A percentile compares a stretch with the other conserved stretches of the same genome.
These are phyloP conservation scores for Camponotus vicinus DNA, from an alignment of 1,140 invertebrate genomes.

Conservation along the genomic window DNA sequence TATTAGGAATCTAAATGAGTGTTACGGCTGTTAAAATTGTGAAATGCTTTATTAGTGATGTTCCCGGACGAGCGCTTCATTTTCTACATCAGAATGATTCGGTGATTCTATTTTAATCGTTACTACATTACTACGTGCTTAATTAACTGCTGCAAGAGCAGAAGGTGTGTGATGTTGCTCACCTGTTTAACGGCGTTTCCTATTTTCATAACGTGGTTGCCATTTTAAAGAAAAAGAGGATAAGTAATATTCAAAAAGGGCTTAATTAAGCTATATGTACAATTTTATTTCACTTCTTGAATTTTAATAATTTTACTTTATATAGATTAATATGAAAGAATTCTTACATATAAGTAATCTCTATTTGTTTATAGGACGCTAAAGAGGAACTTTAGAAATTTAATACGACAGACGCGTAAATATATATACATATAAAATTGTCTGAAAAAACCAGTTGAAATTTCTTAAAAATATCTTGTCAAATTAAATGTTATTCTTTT, in stretches of 20 bases:
- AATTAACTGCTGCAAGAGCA: constrained; percentile 67
- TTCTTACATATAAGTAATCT: too few relatives aligned
- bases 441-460: too few relatives aligned
- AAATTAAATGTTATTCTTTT: too few relatives aligned
- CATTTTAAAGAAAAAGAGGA: neutral
- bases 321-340: neutral
- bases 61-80: constrained; percentile 67
- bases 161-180: constrained; percentile 42
- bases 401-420: too few relatives aligned
- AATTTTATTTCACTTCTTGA: neutral
- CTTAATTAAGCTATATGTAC: neutral
- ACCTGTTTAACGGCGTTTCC: neutral
- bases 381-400: too few relatives aligned
- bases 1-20: too few relatives aligned
- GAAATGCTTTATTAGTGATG: constrained; percentile 45
- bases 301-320: neutral
- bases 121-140: constrained; percentile 70
- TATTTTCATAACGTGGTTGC: constrained; percentile 33
- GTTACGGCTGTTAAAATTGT: constrained; percentile 12
- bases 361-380: too few relatives aligned
- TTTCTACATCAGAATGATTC: constrained; percentile 65
- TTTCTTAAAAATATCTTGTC: too few relatives aligned
- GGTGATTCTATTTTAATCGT: constrained; percentile 57
- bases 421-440: too few relatives aligned
- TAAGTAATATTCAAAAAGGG: neutral